phyloP scores from a whole-genome alignment of 37 sponge, comb jelly and placozoan species.

The Crambe crambe region DNA sequence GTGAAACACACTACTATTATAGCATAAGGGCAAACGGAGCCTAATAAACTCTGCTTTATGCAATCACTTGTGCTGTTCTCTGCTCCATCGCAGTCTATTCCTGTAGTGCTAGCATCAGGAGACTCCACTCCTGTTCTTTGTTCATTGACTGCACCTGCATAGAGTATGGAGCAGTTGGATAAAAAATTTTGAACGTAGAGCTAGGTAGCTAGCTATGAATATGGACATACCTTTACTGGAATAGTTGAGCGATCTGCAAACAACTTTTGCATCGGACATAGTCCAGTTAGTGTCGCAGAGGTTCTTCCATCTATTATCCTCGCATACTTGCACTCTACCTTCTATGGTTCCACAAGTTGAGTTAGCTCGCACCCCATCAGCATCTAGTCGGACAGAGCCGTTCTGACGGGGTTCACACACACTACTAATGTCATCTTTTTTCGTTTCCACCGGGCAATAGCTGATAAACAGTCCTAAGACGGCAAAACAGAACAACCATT shows the following conservation, averaged over 20 bases:
- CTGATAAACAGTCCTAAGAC: too few species aligned
- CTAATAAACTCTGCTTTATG: neutral
- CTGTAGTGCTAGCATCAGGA: neutral
- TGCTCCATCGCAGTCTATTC: neutral
- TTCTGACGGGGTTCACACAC: too few species aligned
- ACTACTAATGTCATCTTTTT: too few species aligned
- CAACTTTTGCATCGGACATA: conserved; percentile 17
- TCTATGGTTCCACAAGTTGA: neutral
- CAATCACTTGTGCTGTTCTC: neutral
- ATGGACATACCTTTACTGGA: neutral
- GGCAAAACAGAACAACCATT: too few species aligned
- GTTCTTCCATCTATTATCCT: neutral
- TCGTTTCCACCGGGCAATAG: too few species aligned
- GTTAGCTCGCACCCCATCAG: neutral
- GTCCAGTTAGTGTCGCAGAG: conserved; percentile 44
- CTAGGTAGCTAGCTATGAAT: neutral
- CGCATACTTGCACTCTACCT: conserved; percentile 10
- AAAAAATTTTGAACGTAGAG: neutral
- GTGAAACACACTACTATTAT: neutral
- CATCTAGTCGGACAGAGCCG: neutral
- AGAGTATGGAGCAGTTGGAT: too few species aligned
- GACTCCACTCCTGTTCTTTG: neutral
- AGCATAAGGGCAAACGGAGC: neutral
- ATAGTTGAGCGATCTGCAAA: conserved; percentile 29
- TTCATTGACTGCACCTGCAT: conserved; percentile 10